Evolutionary conservation across 2,888 invertebrate genomes (phyloP).

Genomic region (Dasysyrphus tricinctus): DNA sequence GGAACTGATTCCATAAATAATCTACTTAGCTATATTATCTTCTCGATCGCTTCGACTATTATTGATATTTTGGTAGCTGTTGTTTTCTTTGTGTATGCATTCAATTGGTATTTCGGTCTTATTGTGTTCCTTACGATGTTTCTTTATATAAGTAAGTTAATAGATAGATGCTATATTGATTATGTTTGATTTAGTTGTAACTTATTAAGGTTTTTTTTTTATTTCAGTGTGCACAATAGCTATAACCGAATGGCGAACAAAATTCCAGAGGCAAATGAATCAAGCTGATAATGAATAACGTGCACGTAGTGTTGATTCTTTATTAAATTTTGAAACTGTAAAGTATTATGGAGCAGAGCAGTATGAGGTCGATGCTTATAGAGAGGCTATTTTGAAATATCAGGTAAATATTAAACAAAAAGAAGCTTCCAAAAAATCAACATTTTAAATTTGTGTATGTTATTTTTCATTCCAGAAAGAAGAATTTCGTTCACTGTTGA

Average conservation of each 20-base stretch:
- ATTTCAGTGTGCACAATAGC: conserved; percentile 90
- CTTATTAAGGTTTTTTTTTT: conserved; percentile 18
- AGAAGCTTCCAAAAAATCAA: no score
- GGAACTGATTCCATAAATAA: conserved; percentile 98
- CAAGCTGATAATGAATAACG: conserved; percentile 95
- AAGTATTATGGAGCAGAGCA: conserved; percentile 98
- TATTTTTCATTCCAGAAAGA: conserved; percentile 85
- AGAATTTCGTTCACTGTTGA: conserved; percentile 94
- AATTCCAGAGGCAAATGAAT: conserved; percentile 97
- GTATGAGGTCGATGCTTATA: conserved; percentile 94
- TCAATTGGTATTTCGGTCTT: conserved; percentile 97
- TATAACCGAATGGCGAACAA: conserved; percentile 99
- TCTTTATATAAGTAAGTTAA: conserved; percentile 93
- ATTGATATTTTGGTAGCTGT: conserved; percentile 96
- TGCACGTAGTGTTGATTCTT: conserved; percentile 96
- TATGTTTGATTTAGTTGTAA: conserved; percentile 40
- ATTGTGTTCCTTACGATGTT: conserved; percentile 97
- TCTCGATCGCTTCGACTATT: conserved; percentile 96
- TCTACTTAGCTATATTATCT: conserved; percentile 94
- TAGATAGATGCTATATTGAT: neutral
- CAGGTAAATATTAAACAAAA: conserved; percentile 86
- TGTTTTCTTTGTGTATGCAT: conserved; percentile 92
- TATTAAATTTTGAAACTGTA: conserved; percentile 99
- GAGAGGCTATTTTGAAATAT: conserved; percentile 92
- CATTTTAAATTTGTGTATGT: neutral